Conservation (phyloP, 1,140 invertebrate genomes). For the Sesamia nonagrioides region DNA sequence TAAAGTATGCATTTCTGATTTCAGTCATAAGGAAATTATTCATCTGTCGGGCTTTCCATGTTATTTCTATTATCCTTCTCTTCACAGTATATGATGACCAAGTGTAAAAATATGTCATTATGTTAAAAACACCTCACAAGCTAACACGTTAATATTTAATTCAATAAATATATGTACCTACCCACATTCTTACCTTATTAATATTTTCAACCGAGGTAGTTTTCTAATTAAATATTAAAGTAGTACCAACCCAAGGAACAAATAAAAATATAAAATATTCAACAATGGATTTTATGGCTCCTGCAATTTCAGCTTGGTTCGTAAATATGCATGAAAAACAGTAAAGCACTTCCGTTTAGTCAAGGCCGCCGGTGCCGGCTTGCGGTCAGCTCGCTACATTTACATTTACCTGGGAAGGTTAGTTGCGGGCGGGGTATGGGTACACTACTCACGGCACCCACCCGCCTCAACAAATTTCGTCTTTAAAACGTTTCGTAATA, state of each 20-base stretch:
- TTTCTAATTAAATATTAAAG: neutral
- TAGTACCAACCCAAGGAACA: neutral
- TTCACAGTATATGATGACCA: neutral
- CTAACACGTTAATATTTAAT: neutral
- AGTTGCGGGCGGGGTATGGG: no score
- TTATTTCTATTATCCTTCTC: neutral
- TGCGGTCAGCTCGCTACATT: constrained; percentile 52
- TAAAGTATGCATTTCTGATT: neutral
- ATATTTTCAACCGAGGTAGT: neutral
- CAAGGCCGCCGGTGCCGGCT: constrained; percentile 53
- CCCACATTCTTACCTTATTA: no score
- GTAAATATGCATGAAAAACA: constrained; percentile 57
- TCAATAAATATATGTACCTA: no score
- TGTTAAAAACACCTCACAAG: neutral
- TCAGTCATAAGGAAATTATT: neutral
- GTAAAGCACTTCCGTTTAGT: constrained; percentile 57
- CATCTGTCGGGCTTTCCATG: neutral
- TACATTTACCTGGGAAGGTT: constrained; percentile 26
- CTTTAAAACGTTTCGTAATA: neutral
- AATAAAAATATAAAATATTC: constrained; percentile 7
- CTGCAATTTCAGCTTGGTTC: constrained; percentile 31
- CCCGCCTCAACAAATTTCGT: neutral
- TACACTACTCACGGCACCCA: neutral
- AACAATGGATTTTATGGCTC: constrained; percentile 10
- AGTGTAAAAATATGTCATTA: no score